phyloP scores from a whole-genome alignment of 2,113 vertebrate genomes.

The Podocnemis expansa region DNA sequence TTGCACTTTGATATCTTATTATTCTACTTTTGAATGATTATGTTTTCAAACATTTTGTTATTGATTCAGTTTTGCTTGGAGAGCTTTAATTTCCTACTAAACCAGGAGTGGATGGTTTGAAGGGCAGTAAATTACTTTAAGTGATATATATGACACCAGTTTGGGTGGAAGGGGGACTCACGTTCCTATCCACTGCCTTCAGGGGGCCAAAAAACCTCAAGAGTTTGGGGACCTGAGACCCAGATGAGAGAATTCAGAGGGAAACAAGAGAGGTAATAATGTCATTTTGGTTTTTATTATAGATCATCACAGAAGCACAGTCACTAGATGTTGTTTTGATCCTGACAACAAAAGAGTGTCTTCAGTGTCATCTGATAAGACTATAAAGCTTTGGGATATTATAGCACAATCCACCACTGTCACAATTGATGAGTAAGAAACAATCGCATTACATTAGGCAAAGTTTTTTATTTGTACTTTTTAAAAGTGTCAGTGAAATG shows the following conservation, averaged over 20 bases:
- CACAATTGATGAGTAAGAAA: conserved; percentile 75
- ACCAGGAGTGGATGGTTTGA: neutral
- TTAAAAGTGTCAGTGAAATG: neutral
- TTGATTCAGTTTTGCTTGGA: neutral
- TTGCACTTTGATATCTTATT: neutral
- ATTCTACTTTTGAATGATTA: neutral
- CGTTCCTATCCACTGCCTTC: neutral
- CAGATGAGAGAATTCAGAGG: neutral
- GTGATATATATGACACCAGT: neutral
- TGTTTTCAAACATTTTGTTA: neutral
- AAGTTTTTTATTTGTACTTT: neutral
- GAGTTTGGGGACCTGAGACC: neutral
- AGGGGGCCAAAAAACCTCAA: neutral
- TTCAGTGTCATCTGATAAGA: conserved; percentile 78
- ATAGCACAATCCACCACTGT: conserved; percentile 70
- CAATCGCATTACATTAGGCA: neutral
- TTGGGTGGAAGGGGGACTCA: neutral
- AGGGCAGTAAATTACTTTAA: neutral
- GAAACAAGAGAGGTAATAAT: neutral
- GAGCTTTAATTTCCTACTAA: neutral
- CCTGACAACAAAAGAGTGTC: conserved; percentile 75
- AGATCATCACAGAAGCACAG: conserved; percentile 79
- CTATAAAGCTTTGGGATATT: conserved; percentile 83
- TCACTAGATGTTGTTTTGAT: conserved; percentile 82
- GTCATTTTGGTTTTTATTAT: neutral